A percentile compares a stretch with the other conserved stretches of the same genome.
Conservation (phyloP, 2,888 invertebrate genomes). For the Microctonus aethiopoides region DNA sequence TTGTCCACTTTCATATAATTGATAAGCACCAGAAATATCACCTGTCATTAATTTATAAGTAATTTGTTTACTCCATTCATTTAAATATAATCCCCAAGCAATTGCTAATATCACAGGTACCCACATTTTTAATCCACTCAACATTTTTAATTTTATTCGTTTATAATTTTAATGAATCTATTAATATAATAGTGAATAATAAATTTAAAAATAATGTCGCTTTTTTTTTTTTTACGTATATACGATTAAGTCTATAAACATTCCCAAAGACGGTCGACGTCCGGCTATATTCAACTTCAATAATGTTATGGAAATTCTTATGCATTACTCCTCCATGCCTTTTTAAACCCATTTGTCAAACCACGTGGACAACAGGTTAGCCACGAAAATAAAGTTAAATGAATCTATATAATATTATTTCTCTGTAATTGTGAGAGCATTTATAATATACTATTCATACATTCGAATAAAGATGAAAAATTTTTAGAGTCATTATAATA, state of each 20-base stretch:
- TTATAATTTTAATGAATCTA: neutral
- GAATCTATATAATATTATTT: too few relatives aligned
- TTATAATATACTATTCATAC: too few relatives aligned
- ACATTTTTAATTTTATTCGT: constrained; percentile 19
- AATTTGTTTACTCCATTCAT: constrained; percentile 47
- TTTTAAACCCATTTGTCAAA: neutral
- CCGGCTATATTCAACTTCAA: too few relatives aligned
- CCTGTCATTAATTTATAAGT: constrained; percentile 44
- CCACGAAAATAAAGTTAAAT: too few relatives aligned
- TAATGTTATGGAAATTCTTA: neutral
- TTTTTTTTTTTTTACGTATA: too few relatives aligned
- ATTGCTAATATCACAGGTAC: constrained; percentile 49
- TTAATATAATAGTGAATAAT: neutral
- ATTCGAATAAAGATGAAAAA: too few relatives aligned
- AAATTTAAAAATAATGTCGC: too few relatives aligned
- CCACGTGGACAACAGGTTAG: neutral
- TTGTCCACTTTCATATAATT: constrained; percentile 30
- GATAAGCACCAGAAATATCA: constrained; percentile 43
- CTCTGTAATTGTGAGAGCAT: too few relatives aligned
- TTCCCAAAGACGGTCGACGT: neutral
- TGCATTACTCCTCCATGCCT: neutral
- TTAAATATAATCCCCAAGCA: constrained; percentile 51
- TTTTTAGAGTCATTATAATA: too few relatives aligned
- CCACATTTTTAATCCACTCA: constrained; percentile 46
- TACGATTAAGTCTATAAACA: neutral